phyloP scores from a whole-genome alignment of 2,888 invertebrate genomes.

The Sinodicranocentrus sp. region DNA sequence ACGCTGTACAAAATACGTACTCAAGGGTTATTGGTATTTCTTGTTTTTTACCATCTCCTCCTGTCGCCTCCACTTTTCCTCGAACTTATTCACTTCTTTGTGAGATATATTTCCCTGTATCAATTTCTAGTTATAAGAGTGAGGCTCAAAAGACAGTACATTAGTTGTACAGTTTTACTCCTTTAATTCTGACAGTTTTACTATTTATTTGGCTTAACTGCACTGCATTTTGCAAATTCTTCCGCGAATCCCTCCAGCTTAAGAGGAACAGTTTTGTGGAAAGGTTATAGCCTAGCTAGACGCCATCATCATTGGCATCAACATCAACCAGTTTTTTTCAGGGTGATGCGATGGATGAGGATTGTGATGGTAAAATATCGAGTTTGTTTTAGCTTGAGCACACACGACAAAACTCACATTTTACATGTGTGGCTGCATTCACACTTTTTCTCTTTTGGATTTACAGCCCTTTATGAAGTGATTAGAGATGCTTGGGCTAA shows the following conservation, averaged over 20 bases:
- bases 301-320: neutral
- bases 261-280: slow-evolving; percentile 7
- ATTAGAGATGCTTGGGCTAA: slow-evolving; percentile 23
- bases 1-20: too few species aligned
- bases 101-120: too few species aligned
- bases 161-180: too few species aligned
- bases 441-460: neutral
- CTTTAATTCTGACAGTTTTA: slow-evolving; percentile 52
- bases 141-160: neutral
- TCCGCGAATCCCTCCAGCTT: slow-evolving; percentile 43
- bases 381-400: too few species aligned
- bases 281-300: slow-evolving; percentile 27
- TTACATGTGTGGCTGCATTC: too few species aligned
- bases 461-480: slow-evolving; percentile 24
- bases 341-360: too few species aligned
- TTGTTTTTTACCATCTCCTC: too few species aligned
- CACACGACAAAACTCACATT: too few species aligned
- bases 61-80: too few species aligned
- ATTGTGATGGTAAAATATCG: too few species aligned
- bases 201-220: slow-evolving; percentile 55
- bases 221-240: slow-evolving; percentile 52
- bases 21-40: neutral
- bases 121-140: neutral
- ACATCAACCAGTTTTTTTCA: neutral
- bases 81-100: too few species aligned